A percentile compares a stretch with the other conserved stretches of the same genome.
Evolutionary conservation across 2,888 invertebrate species (phyloP).

Genomic region (Automeris io): DNA sequence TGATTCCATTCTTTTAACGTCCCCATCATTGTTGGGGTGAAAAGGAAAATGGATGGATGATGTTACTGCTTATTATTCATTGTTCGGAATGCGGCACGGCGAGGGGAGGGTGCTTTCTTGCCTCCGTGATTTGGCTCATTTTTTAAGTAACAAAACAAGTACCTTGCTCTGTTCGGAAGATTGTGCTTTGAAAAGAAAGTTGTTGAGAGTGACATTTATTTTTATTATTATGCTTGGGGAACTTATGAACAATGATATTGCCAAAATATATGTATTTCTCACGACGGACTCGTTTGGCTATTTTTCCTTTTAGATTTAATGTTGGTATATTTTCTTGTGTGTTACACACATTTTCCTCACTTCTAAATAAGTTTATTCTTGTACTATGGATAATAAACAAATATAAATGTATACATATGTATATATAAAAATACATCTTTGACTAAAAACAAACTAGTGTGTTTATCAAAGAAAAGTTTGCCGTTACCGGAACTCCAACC

Average conservation of each 20-base stretch:
- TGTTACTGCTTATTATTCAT: slow-evolving; percentile 71
- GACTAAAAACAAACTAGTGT: too few species aligned
- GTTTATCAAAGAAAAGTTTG: too few species aligned
- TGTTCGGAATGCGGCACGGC: slow-evolving; percentile 40
- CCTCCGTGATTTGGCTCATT: slow-evolving; percentile 65
- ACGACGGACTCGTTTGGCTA: too few species aligned
- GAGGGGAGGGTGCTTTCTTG: slow-evolving; percentile 30
- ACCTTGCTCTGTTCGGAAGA: slow-evolving; percentile 38
- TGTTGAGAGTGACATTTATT: slow-evolving; percentile 16
- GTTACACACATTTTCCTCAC: too few species aligned
- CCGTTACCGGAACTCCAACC: too few species aligned
- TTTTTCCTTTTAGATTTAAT: too few species aligned
- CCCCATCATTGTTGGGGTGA: slow-evolving; percentile 56
- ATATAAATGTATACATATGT: too few species aligned
- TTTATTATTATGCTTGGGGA: slow-evolving; percentile 30
- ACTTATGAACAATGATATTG: slow-evolving; percentile 13
- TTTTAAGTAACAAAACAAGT: slow-evolving; percentile 69
- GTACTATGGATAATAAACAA: too few species aligned
- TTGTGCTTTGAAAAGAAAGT: slow-evolving; percentile 18
- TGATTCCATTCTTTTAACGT: slow-evolving; percentile 59
- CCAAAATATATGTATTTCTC: too few species aligned
- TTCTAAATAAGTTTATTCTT: too few species aligned
- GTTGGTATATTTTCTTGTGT: too few species aligned
- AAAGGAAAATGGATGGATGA: slow-evolving; percentile 67
- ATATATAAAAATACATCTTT: too few species aligned